These are phyloP conservation scores for Merodon equestris DNA, from an alignment of 2,888 invertebrate species.

Conservation along the genomic window DNA sequence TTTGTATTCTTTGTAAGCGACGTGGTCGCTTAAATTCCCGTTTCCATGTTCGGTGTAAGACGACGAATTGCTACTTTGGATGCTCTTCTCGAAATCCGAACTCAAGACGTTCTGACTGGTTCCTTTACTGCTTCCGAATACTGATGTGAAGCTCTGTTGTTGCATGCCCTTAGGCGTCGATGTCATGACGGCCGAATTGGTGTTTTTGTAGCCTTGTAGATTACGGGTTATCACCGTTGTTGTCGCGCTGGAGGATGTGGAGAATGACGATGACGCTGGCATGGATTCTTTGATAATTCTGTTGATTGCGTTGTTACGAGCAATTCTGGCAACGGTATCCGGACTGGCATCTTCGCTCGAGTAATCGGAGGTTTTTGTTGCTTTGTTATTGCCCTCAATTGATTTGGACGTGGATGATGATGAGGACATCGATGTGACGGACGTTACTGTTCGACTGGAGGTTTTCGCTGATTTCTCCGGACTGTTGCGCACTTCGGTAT, in stretches of 20 bases:
- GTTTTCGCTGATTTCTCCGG: constrained; percentile 65
- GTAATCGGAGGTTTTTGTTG: constrained; percentile 81
- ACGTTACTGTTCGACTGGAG: constrained; percentile 47
- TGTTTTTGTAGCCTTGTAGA: constrained; percentile 58
- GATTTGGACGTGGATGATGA: constrained; percentile 52
- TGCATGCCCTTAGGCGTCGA: constrained; percentile 53
- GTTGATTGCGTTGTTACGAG: constrained; percentile 33
- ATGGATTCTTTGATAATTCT: not conserved
- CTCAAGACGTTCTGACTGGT: constrained; percentile 75
- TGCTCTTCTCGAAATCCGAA: constrained; percentile 72
- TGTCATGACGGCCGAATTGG: constrained; percentile 45
- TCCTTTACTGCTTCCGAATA: constrained; percentile 71
- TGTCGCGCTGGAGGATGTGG: constrained; percentile 34
- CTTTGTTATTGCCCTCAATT: constrained; percentile 43
- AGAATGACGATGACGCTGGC: constrained; percentile 30
- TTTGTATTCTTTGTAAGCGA: constrained; percentile 87
- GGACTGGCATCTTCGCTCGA: constrained; percentile 80
- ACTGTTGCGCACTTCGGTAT: constrained; percentile 72
- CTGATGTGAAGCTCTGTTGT: constrained; percentile 53
- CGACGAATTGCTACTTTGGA: constrained; percentile 45
- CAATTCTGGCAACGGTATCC: constrained; percentile 69
- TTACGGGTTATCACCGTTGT: constrained; percentile 70
- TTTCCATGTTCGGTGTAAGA: constrained; percentile 68
- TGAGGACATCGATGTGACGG: constrained; percentile 66
- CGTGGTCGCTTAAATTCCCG: constrained; percentile 78